Base-by-base conservation (phyloP, 2,888 invertebrate species). In the Eupeodes luniger region DNA sequence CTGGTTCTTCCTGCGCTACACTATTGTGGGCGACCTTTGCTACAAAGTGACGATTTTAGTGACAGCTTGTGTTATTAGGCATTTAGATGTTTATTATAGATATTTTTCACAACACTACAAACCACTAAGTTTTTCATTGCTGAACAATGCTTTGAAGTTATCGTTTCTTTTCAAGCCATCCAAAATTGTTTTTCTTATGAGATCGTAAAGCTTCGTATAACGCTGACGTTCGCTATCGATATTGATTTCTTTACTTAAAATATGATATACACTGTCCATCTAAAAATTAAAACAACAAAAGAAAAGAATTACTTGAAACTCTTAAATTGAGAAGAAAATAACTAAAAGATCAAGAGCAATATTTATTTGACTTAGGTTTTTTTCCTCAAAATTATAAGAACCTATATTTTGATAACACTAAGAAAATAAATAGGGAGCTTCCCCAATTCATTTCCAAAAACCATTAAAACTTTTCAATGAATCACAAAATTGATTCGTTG, bases 261-360 rank as follows among this genome's bases (percentile, higher is more conserved):
- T 59, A 5, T 85, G 57, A 44, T 72, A 81, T 0, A 77, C 51
- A n/a, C 10, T 27, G 2, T 80, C 84, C 80, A 80, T 84, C 84
- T 84, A 1, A 55, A 70, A 72, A 9, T 27, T 27, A 27, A 27
- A 27, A 27, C 27, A 27, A 27, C 27, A 55, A 55, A 55, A 9
- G 6, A 5, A 51, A 51, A 67, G 5, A 10, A 49, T 27, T 27
- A 66, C 0, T 9, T 9, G 9, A 27, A 4, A 53, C 0, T 4
- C 7, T 4, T 16, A 1, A 53, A 16, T 16, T 16, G 9, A 9
- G 16, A 7, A 16, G 14, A n/a, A 51, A 14, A 51, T 6, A 51
- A 51, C 51, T 14, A 51, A 14, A 51, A 51, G 6, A n/a, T 34
- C 2, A 57, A 57, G 27, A 27, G 27, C 27, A 27, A 27, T 27